Evolutionary conservation across 1,140 invertebrate genomes (phyloP).

Genomic region (Ceratitis capitata): DNA sequence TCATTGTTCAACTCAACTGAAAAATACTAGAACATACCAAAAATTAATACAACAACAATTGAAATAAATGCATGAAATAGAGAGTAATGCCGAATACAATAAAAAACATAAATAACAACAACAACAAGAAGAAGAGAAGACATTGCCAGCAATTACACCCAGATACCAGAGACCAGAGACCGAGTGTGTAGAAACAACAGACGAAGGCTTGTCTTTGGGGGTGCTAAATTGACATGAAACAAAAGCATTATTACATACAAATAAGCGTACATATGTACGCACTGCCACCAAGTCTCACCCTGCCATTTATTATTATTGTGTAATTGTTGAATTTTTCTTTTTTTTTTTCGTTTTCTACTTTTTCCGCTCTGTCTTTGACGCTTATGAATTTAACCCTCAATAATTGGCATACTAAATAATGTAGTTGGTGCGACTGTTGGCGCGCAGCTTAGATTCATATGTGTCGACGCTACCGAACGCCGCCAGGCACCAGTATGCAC

Average conservation of each 20-base stretch:
- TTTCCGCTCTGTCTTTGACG: background rate
- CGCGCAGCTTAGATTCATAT: background rate
- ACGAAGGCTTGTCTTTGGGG: background rate
- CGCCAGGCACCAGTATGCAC: background rate
- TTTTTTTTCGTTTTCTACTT: background rate
- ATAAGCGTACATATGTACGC: too few relatives aligned
- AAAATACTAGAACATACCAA: background rate
- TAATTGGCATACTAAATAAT: too few relatives aligned
- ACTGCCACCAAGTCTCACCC: background rate
- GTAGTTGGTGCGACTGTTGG: background rate
- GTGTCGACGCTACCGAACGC: background rate
- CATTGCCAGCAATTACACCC: background rate
- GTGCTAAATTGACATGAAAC: constrained; percentile 28
- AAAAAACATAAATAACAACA: background rate
- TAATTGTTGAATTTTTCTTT: background rate
- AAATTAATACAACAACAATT: background rate
- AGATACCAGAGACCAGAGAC: too few relatives aligned
- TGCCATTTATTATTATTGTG: background rate
- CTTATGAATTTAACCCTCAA: constrained; percentile 11
- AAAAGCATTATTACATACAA: background rate
- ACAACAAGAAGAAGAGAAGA: background rate
- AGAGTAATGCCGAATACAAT: background rate
- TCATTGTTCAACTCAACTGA: background rate
- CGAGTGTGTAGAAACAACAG: too few relatives aligned
- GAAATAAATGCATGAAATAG: background rate